Base-by-base conservation (phyloP, 2,113 vertebrate species). In the Coryphaenoides rupestris region DNA sequence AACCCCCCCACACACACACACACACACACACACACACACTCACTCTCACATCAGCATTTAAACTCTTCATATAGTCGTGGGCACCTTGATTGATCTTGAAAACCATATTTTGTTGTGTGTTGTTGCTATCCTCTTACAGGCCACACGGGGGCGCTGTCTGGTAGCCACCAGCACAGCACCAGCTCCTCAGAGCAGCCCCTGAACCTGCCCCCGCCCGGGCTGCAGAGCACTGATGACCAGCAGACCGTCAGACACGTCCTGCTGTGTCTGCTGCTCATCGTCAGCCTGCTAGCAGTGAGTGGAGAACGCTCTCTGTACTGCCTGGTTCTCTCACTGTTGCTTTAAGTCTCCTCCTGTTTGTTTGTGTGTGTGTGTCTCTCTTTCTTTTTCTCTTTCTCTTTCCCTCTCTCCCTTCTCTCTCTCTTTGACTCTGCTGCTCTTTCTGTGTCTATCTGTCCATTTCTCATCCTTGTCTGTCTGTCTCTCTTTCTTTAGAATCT, bases 231-330 rank as follows among this genome's bases (percentile, higher is more conserved):
- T 0, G 95, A 89, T 1, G 90, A 98, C 12, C 90, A 89, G 33
- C 96, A 98, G 86, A 90, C 95, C 65, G 89, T 93, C 72, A 91
- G 95, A 82, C 96, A 99, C 0, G 92, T 94, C 52, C 79, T 99
- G 73, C 92, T 99, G 16, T 97, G 94, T 83, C 88, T 98, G 33
- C 93, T 98, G 70, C 96, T 99, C 73, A 73, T 91, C 33, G 92
- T 99, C 76, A 92, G 95, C 86, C 87, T 98, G 58, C 90, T 99
- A 40, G 96, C 96, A 73, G 96, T 99, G 54, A n/a, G n/a, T n/a
- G 53, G 46, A 0, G 16, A 50, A n/a, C 83, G 87, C 73, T 90
- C 5, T 58, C 1, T 14, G n/a, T 50, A n/a, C 49, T 50, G 49
- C n/a, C n/a, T 19, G 26, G 15, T 7, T 33, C 10, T 28, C 47